phyloP scores from a whole-genome alignment of 2,888 invertebrate species.

The Habrosyne pyritoides region DNA sequence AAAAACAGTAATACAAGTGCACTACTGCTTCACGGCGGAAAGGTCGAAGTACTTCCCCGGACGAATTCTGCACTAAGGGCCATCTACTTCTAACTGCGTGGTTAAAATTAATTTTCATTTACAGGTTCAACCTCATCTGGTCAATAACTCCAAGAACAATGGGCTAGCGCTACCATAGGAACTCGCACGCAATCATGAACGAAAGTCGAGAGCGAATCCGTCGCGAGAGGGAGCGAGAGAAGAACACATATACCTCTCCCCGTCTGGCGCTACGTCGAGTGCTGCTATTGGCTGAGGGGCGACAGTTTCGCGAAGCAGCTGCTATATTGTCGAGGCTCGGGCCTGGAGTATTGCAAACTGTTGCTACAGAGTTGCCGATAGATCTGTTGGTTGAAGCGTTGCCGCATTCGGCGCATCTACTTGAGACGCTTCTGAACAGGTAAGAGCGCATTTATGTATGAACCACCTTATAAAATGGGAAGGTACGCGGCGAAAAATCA shows the following conservation, averaged over 20 bases:
- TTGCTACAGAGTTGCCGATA: conserved; percentile 91
- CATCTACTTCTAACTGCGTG: too few relatives aligned
- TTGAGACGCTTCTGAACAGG: conserved; percentile 92
- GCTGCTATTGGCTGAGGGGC: conserved; percentile 92
- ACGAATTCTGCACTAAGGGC: too few relatives aligned
- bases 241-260: conserved; percentile 85
- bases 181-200: conserved; percentile 78
- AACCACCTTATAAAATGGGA: too few relatives aligned
- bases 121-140: conserved; percentile 9
- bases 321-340: conserved; percentile 91
- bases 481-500: too few relatives aligned
- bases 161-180: conserved; percentile 59
- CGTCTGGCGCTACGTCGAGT: conserved; percentile 87
- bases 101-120: neutral
- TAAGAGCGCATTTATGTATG: conserved; percentile 49
- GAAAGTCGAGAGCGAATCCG: conserved; percentile 89
- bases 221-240: conserved; percentile 85
- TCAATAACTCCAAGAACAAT: conserved; percentile 37
- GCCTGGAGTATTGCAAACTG: conserved; percentile 90
- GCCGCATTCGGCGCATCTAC: conserved; percentile 93
- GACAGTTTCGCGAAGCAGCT: conserved; percentile 95
- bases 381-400: conserved; percentile 94
- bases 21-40: too few relatives aligned
- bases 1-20: too few relatives aligned
- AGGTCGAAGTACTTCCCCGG: too few relatives aligned